Conservation (phyloP, 2,113 vertebrate genomes). For the Chaenogobius annularis region DNA sequence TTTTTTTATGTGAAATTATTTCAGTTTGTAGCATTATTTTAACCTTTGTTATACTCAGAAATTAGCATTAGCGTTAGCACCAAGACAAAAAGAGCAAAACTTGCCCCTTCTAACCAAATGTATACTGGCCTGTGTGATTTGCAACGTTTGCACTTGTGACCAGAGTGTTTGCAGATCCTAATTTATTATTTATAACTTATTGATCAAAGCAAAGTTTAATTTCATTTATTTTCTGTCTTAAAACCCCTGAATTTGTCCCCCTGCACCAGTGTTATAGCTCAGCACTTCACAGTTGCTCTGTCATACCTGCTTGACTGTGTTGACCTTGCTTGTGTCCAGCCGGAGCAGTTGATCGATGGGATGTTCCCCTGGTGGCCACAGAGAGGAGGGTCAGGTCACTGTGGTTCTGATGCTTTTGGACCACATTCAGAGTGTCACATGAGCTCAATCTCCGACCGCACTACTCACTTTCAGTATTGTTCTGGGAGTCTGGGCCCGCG, state of each 20-base stretch:
- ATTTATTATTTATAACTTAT: neutral
- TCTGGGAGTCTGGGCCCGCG: constrained; percentile 27
- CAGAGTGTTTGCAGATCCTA: neutral
- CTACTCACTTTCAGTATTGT: constrained; percentile 54
- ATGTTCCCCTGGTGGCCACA: constrained; percentile 69
- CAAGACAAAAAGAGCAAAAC: no score
- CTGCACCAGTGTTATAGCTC: neutral
- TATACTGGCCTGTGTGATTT: neutral
- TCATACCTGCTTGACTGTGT: constrained; percentile 85
- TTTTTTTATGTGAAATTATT: no score
- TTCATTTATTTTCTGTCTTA: neutral
- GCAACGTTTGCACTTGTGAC: neutral
- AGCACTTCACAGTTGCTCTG: neutral
- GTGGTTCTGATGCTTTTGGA: constrained; percentile 21
- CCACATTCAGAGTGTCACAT: constrained; percentile 46
- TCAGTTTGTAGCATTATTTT: no score
- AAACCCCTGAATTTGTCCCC: neutral
- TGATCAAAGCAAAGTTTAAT: neutral
- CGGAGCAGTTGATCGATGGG: constrained; percentile 86
- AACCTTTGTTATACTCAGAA: no score
- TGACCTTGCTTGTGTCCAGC: constrained; percentile 83
- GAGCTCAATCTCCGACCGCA: constrained; percentile 32
- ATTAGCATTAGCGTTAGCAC: no score
- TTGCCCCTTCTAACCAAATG: neutral
- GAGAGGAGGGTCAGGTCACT: constrained; percentile 28